These are phyloP conservation scores for Parapsyche elsis DNA, from an alignment of 1,140 invertebrate species.

Conservation along the genomic window DNA sequence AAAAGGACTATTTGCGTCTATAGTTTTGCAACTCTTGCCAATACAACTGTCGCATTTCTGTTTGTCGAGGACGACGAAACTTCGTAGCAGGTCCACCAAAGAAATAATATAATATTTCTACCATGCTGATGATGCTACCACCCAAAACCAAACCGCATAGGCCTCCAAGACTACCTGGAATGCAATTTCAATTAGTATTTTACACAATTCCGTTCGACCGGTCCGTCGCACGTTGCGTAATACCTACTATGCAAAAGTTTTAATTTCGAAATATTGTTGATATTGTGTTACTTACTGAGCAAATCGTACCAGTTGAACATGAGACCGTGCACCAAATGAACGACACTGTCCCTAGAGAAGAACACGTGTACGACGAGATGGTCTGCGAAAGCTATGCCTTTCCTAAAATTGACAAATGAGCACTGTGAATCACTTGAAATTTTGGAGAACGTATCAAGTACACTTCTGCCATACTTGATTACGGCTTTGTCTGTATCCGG, in stretches of 20 bases:
- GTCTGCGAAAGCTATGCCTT: conserved; percentile 62
- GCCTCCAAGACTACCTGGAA: conserved; percentile 71
- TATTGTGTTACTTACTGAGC: conserved; percentile 61
- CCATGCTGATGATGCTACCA: conserved; percentile 70
- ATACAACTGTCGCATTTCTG: conserved; percentile 46
- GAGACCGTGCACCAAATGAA: conserved; percentile 64
- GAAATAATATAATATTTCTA: conserved; percentile 71
- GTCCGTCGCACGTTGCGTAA: not conserved
- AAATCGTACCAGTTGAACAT: conserved; percentile 67
- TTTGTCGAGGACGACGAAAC: not conserved
- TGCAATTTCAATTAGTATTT: conserved; percentile 9
- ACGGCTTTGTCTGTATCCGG: conserved; percentile 42
- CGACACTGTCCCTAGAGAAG: conserved; percentile 62
- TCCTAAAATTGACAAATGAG: conserved; percentile 57
- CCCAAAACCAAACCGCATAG: conserved; percentile 72
- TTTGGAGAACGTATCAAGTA: not conserved
- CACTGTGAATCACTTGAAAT: not conserved
- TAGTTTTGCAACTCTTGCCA: conserved; percentile 49
- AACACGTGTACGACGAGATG: conserved; percentile 64
- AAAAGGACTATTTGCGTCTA: conserved; percentile 15
- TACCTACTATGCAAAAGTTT: not conserved
- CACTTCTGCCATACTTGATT: conserved; percentile 46
- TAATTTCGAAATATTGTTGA: not conserved
- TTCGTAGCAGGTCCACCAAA: conserved; percentile 56
- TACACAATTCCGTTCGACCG: not conserved